phyloP scores from a whole-genome alignment of 2,888 invertebrate genomes.

The Caenorhabditis sp. region DNA sequence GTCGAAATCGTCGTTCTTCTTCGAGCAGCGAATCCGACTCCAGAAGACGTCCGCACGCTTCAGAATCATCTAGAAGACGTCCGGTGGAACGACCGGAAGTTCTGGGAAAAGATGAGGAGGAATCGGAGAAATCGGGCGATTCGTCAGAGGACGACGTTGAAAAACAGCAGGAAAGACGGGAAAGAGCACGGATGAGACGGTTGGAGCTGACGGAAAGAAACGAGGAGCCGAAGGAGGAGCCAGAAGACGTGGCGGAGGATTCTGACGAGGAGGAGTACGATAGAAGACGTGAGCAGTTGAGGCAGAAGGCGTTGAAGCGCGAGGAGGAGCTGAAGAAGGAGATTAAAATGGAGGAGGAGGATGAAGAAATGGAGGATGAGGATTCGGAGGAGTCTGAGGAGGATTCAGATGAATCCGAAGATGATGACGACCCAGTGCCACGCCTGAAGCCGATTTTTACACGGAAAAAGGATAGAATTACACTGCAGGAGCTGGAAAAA shows the following conservation, averaged over 20 bases:
- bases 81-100: slow-evolving; percentile 63
- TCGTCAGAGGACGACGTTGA: slow-evolving; percentile 72
- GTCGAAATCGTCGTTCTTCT: no score
- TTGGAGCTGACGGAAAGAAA: slow-evolving; percentile 60
- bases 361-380: slow-evolving; percentile 67
- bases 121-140: slow-evolving; percentile 36
- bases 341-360: slow-evolving; percentile 63
- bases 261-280: slow-evolving; percentile 66
- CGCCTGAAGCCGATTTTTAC: slow-evolving; percentile 81
- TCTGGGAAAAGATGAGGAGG: slow-evolving; percentile 51
- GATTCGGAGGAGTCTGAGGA: slow-evolving; percentile 80
- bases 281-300: slow-evolving; percentile 52
- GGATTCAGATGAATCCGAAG: slow-evolving; percentile 79
- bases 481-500: slow-evolving; percentile 93
- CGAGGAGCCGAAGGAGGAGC: slow-evolving; percentile 60
- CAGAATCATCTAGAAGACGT: slow-evolving; percentile 53
- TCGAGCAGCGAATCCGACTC: no score
- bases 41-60: slow-evolving; percentile 38
- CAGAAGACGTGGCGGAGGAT: no score
- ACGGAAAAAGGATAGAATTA: slow-evolving; percentile 86
- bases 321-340: slow-evolving; percentile 55
- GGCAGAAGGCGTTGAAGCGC: slow-evolving; percentile 46
- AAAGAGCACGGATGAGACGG: slow-evolving; percentile 62
- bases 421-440: slow-evolving; percentile 81
- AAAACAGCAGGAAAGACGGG: slow-evolving; percentile 65